Evolutionary conservation across 1,140 invertebrate genomes (phyloP).

Genomic region (Calliphora vicina): DNA sequence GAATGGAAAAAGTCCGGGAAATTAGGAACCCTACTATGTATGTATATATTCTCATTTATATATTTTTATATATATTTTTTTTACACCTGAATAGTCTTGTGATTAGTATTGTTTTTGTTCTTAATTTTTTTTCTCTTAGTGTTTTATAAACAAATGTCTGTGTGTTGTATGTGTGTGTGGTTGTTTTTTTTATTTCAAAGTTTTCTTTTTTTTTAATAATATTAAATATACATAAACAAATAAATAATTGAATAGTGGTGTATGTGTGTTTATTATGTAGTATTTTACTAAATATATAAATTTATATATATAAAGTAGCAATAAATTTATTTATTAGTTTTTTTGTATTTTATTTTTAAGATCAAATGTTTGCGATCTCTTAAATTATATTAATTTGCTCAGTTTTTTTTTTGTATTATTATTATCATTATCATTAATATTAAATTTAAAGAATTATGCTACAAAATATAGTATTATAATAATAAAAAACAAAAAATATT

Average conservation of each 20-base stretch:
- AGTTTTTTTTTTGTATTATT: background rate
- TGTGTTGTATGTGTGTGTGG: background rate
- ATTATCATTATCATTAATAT: background rate
- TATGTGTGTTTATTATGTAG: background rate
- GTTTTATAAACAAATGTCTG: background rate
- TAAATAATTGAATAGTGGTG: background rate
- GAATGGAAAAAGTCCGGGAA: no score
- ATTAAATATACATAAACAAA: constrained; percentile 28
- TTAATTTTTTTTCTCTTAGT: constrained; percentile 11
- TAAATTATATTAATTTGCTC: background rate
- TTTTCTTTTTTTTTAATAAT: background rate
- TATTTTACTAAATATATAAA: background rate
- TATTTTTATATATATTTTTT: background rate
- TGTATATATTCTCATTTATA: background rate
- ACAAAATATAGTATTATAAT: background rate
- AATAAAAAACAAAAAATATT: background rate
- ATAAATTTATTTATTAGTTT: background rate
- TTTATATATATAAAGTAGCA: background rate
- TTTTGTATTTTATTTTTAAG: background rate
- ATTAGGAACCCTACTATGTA: no score
- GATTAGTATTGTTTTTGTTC: constrained; percentile 11
- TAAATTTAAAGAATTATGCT: constrained; percentile 5
- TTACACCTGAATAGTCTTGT: constrained; percentile 34
- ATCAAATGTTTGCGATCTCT: background rate
- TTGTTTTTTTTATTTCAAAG: background rate